Evolutionary conservation across 2,113 vertebrate species (phyloP).

Genomic region (Phyllostomus hastatus): DNA sequence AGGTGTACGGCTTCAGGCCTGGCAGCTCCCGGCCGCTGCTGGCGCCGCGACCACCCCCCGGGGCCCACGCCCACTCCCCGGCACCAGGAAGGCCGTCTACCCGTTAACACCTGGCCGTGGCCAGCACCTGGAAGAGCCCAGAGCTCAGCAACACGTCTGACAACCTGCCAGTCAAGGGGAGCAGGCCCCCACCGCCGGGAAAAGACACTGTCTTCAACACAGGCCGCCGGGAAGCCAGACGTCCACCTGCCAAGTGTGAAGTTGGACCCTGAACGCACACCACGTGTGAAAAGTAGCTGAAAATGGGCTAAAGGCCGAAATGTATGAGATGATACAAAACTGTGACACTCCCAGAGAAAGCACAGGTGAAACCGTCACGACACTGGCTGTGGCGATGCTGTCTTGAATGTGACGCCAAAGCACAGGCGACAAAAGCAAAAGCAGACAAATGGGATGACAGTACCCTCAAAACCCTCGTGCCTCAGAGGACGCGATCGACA

Average conservation of each 20-base stretch:
- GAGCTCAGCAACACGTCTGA: neutral
- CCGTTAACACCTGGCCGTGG: neutral
- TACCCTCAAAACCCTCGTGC: too few relatives aligned
- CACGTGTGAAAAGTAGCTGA: neutral
- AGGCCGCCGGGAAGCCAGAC: neutral
- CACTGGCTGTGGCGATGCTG: too few relatives aligned
- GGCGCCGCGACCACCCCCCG: neutral
- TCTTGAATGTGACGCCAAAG: neutral
- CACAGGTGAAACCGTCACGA: neutral
- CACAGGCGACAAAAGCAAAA: neutral
- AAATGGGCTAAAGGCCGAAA: neutral
- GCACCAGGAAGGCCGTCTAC: too few relatives aligned
- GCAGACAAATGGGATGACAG: neutral
- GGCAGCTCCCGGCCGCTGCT: rapidly evolving
- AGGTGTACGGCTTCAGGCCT: neutral
- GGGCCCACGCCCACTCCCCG: neutral
- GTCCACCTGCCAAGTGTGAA: neutral
- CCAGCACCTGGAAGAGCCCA: neutral
- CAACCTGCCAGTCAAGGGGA: neutral
- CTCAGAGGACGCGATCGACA: neutral
- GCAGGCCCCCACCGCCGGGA: neutral
- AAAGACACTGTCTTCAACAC: neutral
- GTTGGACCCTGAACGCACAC: neutral
- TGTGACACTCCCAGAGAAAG: neutral
- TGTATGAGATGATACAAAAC: neutral